phyloP scores from a whole-genome alignment of 2,888 invertebrate genomes.

The Diaprepes abbreviatus region DNA sequence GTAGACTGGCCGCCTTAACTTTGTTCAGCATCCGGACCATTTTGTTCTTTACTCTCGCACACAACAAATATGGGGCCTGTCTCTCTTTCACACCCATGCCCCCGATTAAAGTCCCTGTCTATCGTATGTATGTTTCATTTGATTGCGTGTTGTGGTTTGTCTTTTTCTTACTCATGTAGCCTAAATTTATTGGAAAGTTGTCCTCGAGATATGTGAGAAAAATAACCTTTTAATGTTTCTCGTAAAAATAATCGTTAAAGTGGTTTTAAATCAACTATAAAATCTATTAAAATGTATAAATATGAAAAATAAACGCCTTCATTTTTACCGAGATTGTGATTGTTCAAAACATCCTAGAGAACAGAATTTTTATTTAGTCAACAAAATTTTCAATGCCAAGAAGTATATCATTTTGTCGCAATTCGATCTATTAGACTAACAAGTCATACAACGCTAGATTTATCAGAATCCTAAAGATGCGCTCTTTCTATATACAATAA shows the following conservation, averaged over 20 bases:
- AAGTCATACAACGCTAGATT: too few relatives aligned
- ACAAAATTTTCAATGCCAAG: too few relatives aligned
- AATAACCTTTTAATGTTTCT: slow-evolving; percentile 21
- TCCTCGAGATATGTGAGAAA: slow-evolving; percentile 26
- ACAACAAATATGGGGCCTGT: neutral
- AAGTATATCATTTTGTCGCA: too few relatives aligned
- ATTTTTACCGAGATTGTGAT: too few relatives aligned
- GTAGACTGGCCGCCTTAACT: slow-evolving; percentile 31
- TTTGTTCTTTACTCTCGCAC: slow-evolving; percentile 20
- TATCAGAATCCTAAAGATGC: too few relatives aligned
- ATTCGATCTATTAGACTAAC: too few relatives aligned
- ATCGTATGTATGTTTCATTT: neutral
- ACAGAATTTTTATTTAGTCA: too few relatives aligned
- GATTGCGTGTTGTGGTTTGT: slow-evolving; percentile 7
- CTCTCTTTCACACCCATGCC: neutral
- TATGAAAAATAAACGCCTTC: too few relatives aligned
- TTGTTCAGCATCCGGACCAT: slow-evolving; percentile 43
- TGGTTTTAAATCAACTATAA: neutral
- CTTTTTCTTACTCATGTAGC: slow-evolving; percentile 19
- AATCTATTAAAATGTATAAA: too few relatives aligned
- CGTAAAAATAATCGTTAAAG: slow-evolving; percentile 2
- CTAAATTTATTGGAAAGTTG: slow-evolving; percentile 39
- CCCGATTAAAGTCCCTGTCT: neutral
- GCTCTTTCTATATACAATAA: too few relatives aligned
- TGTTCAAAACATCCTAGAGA: too few relatives aligned